Evolutionary conservation across 2,888 invertebrate genomes (phyloP).

Genomic region (Tethea ocularis): DNA sequence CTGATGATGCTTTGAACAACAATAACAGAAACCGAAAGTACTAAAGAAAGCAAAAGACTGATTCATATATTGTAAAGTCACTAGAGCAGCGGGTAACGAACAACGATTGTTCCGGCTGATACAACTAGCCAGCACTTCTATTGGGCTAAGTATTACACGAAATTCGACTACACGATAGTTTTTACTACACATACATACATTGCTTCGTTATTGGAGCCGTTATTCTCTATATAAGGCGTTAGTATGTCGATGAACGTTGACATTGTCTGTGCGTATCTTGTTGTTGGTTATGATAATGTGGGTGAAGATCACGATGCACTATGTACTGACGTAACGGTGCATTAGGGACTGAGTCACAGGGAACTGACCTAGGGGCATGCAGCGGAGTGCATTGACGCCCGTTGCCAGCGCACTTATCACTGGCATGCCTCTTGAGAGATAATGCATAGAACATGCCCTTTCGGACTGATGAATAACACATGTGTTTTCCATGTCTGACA

Average conservation of each 20-base stretch:
- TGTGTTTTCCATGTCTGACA: slow-evolving; percentile 66
- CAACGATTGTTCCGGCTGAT: slow-evolving; percentile 62
- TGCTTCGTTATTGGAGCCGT: slow-evolving; percentile 23
- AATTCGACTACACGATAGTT: slow-evolving; percentile 13
- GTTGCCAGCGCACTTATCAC: slow-evolving; percentile 74
- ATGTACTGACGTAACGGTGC: slow-evolving; percentile 74
- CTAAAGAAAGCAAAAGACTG: slow-evolving; percentile 56
- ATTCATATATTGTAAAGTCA: slow-evolving; percentile 72
- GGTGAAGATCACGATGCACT: slow-evolving; percentile 66
- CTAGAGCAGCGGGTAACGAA: slow-evolving; percentile 73
- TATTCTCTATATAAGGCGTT: not conserved
- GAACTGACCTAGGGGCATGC: slow-evolving; percentile 83
- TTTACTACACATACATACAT: slow-evolving; percentile 33
- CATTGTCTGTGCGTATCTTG: slow-evolving; percentile 15
- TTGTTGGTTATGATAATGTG: slow-evolving; percentile 37
- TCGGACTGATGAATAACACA: slow-evolving; percentile 75
- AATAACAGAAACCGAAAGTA: slow-evolving; percentile 72
- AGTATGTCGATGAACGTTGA: slow-evolving; percentile 21
- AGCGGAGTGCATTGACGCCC: slow-evolving; percentile 80
- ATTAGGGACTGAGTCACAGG: slow-evolving; percentile 77
- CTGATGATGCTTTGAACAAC: not conserved
- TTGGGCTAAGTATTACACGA: slow-evolving; percentile 33
- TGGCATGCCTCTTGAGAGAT: slow-evolving; percentile 78
- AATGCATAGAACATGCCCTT: slow-evolving; percentile 74
- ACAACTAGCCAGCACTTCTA: slow-evolving; percentile 47